These are phyloP conservation scores for Drepana falcataria DNA, from an alignment of 2,888 invertebrate species.

Conservation along the genomic window DNA sequence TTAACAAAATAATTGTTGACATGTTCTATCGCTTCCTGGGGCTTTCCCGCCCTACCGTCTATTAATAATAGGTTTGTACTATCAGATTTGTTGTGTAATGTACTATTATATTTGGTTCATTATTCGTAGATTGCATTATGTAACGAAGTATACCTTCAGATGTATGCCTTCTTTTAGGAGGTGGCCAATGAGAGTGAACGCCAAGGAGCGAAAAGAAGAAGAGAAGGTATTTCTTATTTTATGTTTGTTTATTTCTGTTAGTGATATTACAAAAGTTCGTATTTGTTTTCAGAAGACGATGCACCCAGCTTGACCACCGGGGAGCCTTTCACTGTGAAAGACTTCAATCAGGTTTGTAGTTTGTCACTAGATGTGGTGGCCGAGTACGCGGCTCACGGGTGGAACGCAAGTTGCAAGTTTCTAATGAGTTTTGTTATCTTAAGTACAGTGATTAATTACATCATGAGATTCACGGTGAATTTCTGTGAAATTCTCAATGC, in stretches of 20 bases:
- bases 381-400: background rate
- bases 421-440: background rate
- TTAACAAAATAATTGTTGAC: too few species aligned
- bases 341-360: slow-evolving; percentile 52
- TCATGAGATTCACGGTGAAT: too few species aligned
- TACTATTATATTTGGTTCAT: too few species aligned
- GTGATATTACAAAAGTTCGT: background rate
- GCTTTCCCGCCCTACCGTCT: too few species aligned
- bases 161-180: slow-evolving; percentile 14
- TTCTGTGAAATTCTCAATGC: too few species aligned
- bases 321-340: slow-evolving; percentile 40
- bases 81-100: too few species aligned
- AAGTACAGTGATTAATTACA: too few species aligned
- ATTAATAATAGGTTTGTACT: too few species aligned
- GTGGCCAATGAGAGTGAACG: slow-evolving; percentile 14
- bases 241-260: background rate
- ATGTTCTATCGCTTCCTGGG: too few species aligned
- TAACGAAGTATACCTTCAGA: too few species aligned
- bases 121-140: too few species aligned
- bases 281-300: slow-evolving; percentile 31
- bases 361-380: too few species aligned
- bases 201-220: slow-evolving; percentile 38
- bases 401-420: background rate
- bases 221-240: slow-evolving; percentile 28
- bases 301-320: slow-evolving; percentile 2